Conservation (phyloP, 2,888 invertebrate genomes). For the Harmothoe impar region DNA sequence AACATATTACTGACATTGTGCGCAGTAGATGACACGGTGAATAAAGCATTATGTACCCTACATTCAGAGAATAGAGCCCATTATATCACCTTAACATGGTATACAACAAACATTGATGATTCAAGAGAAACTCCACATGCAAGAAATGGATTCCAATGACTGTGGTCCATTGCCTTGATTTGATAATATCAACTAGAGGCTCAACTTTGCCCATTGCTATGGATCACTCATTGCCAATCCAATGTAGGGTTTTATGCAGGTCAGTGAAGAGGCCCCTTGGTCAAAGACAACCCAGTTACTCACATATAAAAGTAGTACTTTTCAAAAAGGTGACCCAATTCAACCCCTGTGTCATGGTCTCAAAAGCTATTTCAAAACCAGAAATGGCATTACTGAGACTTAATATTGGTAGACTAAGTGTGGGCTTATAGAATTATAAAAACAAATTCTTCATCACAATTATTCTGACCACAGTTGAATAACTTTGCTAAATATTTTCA, state of each 20-base stretch:
- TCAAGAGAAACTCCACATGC: too few species aligned
- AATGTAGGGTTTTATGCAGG: neutral
- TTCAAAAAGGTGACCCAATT: neutral
- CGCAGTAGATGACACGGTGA: too few species aligned
- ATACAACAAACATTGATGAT: too few species aligned
- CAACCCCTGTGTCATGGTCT: conserved; percentile 7
- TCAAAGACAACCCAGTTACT: conserved; percentile 23
- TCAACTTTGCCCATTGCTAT: neutral
- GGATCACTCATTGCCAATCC: neutral
- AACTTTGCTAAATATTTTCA: neutral
- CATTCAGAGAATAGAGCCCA: too few species aligned
- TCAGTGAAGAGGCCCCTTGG: neutral
- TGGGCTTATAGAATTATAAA: neutral
- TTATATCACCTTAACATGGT: too few species aligned
- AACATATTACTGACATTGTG: too few species aligned
- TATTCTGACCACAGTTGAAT: neutral
- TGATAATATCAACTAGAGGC: neutral
- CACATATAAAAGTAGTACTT: neutral
- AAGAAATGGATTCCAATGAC: too few species aligned
- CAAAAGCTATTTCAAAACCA: conserved; percentile 10
- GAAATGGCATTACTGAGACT: too few species aligned
- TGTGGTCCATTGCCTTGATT: neutral
- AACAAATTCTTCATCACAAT: neutral
- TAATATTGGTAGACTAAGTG: neutral
- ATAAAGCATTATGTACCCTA: too few species aligned